These are phyloP conservation scores for Drosophila malerkotliana DNA, from an alignment of 1,140 invertebrate species.

Conservation along the genomic window DNA sequence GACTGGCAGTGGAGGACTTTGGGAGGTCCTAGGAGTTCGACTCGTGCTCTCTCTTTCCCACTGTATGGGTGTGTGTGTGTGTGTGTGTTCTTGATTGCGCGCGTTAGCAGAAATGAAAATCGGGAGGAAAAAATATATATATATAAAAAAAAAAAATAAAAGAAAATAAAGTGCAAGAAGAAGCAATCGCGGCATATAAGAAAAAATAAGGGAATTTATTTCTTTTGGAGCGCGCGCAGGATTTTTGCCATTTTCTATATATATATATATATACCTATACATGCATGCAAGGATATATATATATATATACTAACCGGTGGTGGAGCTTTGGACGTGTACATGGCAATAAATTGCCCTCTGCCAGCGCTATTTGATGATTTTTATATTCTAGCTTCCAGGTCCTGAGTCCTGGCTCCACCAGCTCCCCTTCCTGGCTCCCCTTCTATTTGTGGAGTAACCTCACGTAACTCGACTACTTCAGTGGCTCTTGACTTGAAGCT, in stretches of 20 bases:
- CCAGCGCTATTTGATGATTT: conserved; percentile 44
- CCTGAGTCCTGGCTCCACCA: background rate
- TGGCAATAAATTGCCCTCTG: conserved; percentile 68
- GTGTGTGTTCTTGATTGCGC: conserved; percentile 68
- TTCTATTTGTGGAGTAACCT: conserved; percentile 1
- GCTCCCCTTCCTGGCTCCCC: background rate
- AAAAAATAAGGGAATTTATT: conserved; percentile 69
- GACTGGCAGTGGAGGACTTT: conserved; percentile 15
- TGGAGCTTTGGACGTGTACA: conserved; percentile 38
- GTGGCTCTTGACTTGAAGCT: conserved; percentile 23
- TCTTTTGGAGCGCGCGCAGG: conserved; percentile 72
- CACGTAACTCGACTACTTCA: conserved; percentile 44
- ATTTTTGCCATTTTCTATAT: conserved; percentile 72
- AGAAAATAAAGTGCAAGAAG: conserved; percentile 29
- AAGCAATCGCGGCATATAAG: conserved; percentile 74
- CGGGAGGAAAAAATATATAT: conserved; percentile 41
- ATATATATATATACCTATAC: conserved; percentile 17
- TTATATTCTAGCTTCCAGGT: conserved; percentile 3
- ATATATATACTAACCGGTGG: conserved; percentile 26
- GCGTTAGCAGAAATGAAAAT: conserved; percentile 79
- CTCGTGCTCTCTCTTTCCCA: conserved; percentile 35
- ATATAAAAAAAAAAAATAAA: conserved; percentile 10
- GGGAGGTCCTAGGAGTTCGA: conserved; percentile 48
- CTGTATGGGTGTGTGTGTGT: conserved; percentile 7
- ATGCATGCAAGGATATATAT: conserved; percentile 6